Evolutionary conservation across 30 jellyfish, hydroid and myxozoan genomes (phyloP).

Genomic region (Aurelia sp.): DNA sequence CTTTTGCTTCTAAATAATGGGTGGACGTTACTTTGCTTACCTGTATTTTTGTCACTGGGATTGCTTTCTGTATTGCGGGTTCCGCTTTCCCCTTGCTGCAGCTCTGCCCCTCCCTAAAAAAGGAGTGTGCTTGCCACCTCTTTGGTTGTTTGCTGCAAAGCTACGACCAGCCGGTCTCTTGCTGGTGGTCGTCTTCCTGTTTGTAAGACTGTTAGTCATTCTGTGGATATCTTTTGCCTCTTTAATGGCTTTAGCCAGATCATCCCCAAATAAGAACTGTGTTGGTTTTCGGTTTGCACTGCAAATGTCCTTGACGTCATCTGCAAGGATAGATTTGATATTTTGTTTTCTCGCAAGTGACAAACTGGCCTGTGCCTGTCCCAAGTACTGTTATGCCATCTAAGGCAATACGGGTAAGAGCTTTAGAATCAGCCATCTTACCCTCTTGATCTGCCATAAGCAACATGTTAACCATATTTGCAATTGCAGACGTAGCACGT

Average conservation of each 20-base stretch:
- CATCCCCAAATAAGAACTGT: constrained; percentile 31
- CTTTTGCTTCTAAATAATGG: background rate
- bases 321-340: no score
- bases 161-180: constrained; percentile 12
- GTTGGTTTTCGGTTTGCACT: constrained; percentile 1
- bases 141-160: no score
- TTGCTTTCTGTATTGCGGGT: background rate
- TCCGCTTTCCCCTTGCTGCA: background rate
- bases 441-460: constrained; percentile 26
- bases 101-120: constrained; percentile 34
- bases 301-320: no score
- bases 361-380: no score
- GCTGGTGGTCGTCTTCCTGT: background rate
- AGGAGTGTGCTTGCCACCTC: background rate
- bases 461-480: constrained; percentile 11
- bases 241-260: constrained; percentile 11
- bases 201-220: constrained; percentile 6
- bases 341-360: no score
- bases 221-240: constrained; percentile 15
- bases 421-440: background rate
- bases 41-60: background rate
- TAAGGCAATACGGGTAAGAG: no score
- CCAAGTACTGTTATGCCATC: no score
- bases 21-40: background rate
- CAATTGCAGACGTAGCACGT: background rate